Conservation (phyloP, 2,888 invertebrate genomes). For the Spatulosminthurus flaviceps region DNA sequence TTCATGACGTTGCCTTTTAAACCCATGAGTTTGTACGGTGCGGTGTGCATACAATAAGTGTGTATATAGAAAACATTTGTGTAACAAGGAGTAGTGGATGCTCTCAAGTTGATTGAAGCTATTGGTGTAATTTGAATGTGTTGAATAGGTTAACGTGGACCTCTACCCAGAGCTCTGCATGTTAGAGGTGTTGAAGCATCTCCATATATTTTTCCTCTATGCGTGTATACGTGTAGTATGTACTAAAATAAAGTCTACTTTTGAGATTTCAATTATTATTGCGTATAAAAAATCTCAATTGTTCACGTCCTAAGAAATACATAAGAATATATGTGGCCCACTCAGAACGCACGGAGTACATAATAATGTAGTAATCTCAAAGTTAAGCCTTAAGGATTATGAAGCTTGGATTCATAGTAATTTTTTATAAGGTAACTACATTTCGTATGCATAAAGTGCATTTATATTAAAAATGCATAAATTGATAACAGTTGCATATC, state of each 20-base stretch:
- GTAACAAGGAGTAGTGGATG: constrained; percentile 46
- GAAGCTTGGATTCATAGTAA: too few relatives aligned
- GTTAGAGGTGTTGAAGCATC: neutral
- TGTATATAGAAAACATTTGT: constrained; percentile 21
- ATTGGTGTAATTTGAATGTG: constrained; percentile 51
- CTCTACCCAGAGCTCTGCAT: neutral
- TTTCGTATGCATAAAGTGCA: too few relatives aligned
- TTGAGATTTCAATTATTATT: constrained; percentile 7
- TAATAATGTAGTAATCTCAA: too few relatives aligned
- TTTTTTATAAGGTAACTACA: too few relatives aligned
- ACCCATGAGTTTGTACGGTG: neutral
- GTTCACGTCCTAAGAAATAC: too few relatives aligned
- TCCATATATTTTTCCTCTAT: neutral
- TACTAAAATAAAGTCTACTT: neutral
- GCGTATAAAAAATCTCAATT: neutral
- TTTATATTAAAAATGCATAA: too few relatives aligned
- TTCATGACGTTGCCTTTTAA: constrained; percentile 13
- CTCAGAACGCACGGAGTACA: too few relatives aligned
- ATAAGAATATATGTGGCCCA: too few relatives aligned
- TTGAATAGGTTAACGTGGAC: neutral
- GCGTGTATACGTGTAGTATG: neutral
- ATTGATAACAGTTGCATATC: too few relatives aligned
- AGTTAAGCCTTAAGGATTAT: too few relatives aligned
- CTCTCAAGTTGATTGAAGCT: constrained; percentile 48
- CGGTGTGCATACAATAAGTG: neutral